These are phyloP conservation scores for Perizoma flavofasciatum DNA, from an alignment of 2,888 invertebrate genomes.

Conservation along the genomic window DNA sequence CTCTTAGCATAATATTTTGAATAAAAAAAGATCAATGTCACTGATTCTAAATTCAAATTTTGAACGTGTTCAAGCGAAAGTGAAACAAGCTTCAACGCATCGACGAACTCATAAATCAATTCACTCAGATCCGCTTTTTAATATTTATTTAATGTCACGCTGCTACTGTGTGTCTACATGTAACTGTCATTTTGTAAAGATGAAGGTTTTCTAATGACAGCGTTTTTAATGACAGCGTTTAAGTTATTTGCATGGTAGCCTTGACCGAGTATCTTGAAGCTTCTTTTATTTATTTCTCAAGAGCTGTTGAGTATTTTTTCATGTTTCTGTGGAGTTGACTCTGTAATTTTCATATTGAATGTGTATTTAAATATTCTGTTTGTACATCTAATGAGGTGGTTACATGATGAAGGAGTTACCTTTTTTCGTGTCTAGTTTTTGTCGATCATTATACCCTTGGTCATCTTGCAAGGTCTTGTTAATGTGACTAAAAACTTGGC, in stretches of 20 bases:
- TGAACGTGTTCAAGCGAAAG: slow-evolving; percentile 31
- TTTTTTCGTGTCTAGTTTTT: too few species aligned
- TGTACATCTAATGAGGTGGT: too few species aligned
- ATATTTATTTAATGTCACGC: slow-evolving; percentile 26
- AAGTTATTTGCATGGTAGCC: slow-evolving; percentile 27
- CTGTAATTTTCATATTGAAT: too few species aligned
- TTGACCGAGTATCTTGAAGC: slow-evolving; percentile 29
- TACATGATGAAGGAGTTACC: too few species aligned
- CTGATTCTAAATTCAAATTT: slow-evolving; percentile 28
- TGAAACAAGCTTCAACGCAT: slow-evolving; percentile 19
- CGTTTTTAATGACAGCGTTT: slow-evolving; percentile 30
- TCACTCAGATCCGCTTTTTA: slow-evolving; percentile 7
- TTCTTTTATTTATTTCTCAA: slow-evolving; percentile 17
- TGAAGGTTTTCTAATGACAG: too few species aligned
- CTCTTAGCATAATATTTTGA: too few species aligned
- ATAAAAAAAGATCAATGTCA: slow-evolving; percentile 20
- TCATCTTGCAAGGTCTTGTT: too few species aligned
- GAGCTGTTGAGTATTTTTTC: neutral
- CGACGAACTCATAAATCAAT: slow-evolving; percentile 30
- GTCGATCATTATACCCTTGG: too few species aligned
- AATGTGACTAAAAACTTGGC: too few species aligned
- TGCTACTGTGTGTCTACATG: too few species aligned
- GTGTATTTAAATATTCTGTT: too few species aligned
- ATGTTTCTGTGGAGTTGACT: neutral
- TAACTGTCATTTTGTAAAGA: slow-evolving; percentile 1